A percentile compares a stretch with the other conserved stretches of the same genome.
phyloP scores from a whole-genome alignment of 2,797 vertebrate genomes.

The Gephyroberyx darwinii region DNA sequence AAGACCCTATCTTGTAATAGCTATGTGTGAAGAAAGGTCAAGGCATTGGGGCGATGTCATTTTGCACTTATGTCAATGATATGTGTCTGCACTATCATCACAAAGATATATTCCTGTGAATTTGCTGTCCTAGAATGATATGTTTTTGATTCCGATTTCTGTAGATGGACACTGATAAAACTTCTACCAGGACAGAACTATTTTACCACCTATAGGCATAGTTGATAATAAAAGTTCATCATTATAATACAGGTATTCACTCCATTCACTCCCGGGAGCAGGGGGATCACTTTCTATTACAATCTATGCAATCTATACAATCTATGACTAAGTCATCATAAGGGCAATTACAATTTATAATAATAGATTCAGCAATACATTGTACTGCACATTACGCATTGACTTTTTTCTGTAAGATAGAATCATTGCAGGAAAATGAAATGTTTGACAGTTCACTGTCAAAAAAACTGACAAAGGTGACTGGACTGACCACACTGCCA shows the following conservation, averaged over 20 bases:
- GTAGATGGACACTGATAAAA: not conserved
- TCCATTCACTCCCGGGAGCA: not conserved
- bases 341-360: not conserved
- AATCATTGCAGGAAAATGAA: constrained; percentile 5
- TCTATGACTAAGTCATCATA: not conserved
- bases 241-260: constrained; percentile 1
- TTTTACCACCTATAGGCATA: not conserved
- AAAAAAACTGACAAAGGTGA: constrained; percentile 1
- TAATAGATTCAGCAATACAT: not conserved
- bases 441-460: not conserved
- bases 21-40: constrained; percentile 8
- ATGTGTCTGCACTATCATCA: not conserved
- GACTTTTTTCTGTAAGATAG: not conserved
- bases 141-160: not conserved
- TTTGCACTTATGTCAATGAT: not conserved
- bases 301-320: not conserved
- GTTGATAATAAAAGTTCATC: not conserved
- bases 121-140: not conserved
- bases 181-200: not conserved
- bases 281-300: not conserved
- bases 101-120: not conserved
- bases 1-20: not conserved
- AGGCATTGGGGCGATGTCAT: not conserved
- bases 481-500: constrained; percentile 59
- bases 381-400: not conserved